Conservation (phyloP, 2,797 vertebrate genomes). For the Schizopygopsis pylzovi region DNA sequence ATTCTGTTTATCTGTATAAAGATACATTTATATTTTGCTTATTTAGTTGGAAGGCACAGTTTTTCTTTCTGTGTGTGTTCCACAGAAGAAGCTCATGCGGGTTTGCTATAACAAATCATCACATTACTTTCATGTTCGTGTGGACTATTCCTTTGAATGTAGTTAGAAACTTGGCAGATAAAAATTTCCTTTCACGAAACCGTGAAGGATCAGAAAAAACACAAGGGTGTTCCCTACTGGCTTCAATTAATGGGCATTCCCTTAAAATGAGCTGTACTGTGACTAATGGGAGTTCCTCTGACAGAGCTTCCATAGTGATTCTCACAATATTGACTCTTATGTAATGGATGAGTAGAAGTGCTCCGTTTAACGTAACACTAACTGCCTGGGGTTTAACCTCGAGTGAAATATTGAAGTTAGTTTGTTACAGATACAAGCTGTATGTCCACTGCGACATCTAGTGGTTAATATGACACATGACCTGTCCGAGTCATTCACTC, state of each 20-base stretch:
- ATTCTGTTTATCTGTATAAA: not conserved
- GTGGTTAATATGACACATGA: not conserved
- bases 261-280: not conserved
- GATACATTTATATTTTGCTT: not conserved
- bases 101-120: not conserved
- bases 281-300: not conserved
- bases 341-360: not conserved
- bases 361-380: not conserved
- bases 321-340: not conserved
- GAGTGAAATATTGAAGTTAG: not conserved
- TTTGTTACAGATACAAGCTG: not conserved
- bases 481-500: not conserved
- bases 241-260: not conserved
- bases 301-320: not conserved
- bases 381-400: not conserved
- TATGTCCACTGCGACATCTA: conserved; percentile 4
- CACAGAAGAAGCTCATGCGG: not conserved
- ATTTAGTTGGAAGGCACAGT: not conserved
- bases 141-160: not conserved
- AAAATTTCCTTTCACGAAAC: too few relatives aligned
- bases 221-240: not conserved
- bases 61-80: not conserved
- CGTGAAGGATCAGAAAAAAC: not conserved
- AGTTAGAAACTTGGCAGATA: not conserved
- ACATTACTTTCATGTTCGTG: not conserved